phyloP scores from a whole-genome alignment of 2,113 vertebrate genomes.

The Gasterosteus aculeatus region DNA sequence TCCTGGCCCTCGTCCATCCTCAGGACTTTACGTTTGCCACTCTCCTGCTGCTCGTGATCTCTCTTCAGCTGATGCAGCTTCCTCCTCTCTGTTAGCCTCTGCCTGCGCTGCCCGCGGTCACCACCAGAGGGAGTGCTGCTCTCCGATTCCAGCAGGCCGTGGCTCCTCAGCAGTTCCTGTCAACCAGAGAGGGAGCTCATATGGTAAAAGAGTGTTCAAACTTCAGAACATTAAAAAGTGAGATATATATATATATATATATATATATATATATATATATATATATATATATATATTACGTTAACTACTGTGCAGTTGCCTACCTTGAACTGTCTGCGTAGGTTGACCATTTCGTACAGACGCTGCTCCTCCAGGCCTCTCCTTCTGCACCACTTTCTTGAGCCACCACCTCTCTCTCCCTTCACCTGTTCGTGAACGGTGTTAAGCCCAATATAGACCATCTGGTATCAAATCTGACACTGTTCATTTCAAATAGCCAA shows the following conservation, averaged over 20 bases:
- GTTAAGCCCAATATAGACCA: background rate
- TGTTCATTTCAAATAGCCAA: background rate
- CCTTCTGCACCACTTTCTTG: conserved; percentile 89
- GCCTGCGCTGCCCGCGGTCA: conserved; percentile 76
- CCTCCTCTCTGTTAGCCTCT: conserved; percentile 78
- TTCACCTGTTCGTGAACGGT: conserved; percentile 82
- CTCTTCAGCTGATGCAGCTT: conserved; percentile 86
- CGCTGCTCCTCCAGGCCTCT: conserved; percentile 92
- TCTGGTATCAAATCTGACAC: background rate
- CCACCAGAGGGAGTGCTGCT: conserved; percentile 6
- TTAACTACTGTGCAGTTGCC: background rate
- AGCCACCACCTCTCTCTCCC: conserved; percentile 77
- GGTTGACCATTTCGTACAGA: conserved; percentile 91
- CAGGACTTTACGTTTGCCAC: conserved; percentile 84
- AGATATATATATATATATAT: too few species aligned
- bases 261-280: background rate
- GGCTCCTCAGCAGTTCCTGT: conserved; percentile 86
- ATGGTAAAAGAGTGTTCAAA: background rate
- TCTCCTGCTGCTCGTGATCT: conserved; percentile 78
- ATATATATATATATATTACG: background rate
- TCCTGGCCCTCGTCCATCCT: conserved; percentile 78
- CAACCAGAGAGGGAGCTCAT: background rate
- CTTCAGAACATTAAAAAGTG: too few species aligned
- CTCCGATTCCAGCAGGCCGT: conserved; percentile 79
- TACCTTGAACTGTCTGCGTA: conserved; percentile 91